These are phyloP conservation scores for Drosophila nannoptera DNA, from an alignment of 1,140 invertebrate species.

Conservation along the genomic window DNA sequence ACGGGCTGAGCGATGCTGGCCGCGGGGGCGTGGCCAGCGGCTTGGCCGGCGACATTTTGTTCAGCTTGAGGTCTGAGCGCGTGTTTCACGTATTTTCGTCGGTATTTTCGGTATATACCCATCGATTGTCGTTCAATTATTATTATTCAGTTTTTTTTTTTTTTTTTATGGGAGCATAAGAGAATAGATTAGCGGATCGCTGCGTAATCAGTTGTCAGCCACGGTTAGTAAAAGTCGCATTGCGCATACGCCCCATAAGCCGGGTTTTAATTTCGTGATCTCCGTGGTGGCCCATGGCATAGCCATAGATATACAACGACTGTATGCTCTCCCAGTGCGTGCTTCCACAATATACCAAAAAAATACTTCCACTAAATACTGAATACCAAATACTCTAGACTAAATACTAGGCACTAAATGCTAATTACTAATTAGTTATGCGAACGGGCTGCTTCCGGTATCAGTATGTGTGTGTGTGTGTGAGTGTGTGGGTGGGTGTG, in stretches of 20 bases:
- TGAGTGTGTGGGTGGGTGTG: neutral
- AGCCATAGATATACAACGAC: no score
- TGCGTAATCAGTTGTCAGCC: constrained; percentile 18
- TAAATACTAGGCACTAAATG: constrained; percentile 14
- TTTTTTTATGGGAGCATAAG: constrained; percentile 30
- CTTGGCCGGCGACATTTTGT: constrained; percentile 44
- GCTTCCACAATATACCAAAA: neutral
- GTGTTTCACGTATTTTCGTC: constrained; percentile 3
- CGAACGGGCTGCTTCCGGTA: neutral
- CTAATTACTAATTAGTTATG: constrained; percentile 8
- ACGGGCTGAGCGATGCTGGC: constrained; percentile 25
- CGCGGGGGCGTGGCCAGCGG: constrained; percentile 8
- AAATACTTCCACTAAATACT: constrained; percentile 1
- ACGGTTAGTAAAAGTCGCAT: constrained; percentile 40
- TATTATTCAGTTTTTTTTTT: constrained; percentile 13
- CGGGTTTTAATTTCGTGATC: neutral
- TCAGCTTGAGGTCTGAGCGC: constrained; percentile 57
- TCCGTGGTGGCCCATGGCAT: no score
- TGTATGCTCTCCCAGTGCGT: neutral
- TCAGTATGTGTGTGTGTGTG: neutral
- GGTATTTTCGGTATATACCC: constrained; percentile 1
- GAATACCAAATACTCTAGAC: neutral
- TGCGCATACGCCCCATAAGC: constrained; percentile 20
- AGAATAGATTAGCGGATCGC: constrained; percentile 42
- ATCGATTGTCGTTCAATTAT: no score